phyloP scores from a whole-genome alignment of 2,888 invertebrate genomes.

The Lasioglossum calceatum region DNA sequence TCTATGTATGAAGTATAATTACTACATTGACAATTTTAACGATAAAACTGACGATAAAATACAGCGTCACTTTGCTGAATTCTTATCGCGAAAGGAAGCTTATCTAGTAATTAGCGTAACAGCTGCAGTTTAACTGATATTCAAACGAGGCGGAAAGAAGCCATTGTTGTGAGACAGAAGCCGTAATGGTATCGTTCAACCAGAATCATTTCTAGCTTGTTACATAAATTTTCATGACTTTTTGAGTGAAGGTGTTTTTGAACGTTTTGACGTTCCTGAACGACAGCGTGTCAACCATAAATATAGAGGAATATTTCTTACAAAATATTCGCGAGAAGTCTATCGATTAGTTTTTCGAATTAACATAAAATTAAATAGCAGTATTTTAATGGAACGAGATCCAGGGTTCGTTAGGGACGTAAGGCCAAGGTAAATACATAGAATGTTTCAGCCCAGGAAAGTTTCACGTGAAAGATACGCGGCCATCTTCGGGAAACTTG shows the following conservation, averaged over 20 bases:
- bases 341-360: background rate
- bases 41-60: background rate
- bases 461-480: slow-evolving; percentile 19
- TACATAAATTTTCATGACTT: background rate
- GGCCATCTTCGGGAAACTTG: slow-evolving; percentile 29
- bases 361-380: background rate
- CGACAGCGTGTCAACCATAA: background rate
- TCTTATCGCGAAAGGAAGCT: no score
- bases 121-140: background rate
- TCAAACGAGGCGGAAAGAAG: background rate
- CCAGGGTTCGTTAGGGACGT: background rate
- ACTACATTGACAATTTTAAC: no score
- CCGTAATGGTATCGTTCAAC: background rate
- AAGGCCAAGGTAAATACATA: background rate
- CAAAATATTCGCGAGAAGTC: background rate
- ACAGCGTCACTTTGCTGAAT: no score
- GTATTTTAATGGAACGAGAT: background rate
- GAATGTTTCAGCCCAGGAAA: slow-evolving; percentile 24
- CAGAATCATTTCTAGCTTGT: background rate
- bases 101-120: background rate
- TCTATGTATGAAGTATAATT: no score
- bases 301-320: background rate
- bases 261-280: background rate
- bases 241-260: background rate
- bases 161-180: background rate